Base-by-base conservation (phyloP, 1,140 invertebrate genomes). In the Cotesia typhae region DNA sequence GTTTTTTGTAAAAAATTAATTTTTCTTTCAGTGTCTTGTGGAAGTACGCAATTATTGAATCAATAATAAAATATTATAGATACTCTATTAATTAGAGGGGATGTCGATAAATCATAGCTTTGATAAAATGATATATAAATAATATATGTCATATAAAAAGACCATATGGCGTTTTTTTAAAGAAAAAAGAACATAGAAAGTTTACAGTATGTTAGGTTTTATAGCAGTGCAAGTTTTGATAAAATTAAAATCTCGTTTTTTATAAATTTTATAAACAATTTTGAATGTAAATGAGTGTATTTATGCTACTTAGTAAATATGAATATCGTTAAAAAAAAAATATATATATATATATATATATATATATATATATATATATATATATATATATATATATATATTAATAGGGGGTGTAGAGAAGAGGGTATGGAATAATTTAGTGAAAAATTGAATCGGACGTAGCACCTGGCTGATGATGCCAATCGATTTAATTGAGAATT, bases 161-260 rank as follows among this genome's bases (percentile, higher is more conserved):
- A 75, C 79, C 80, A 80, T 80, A 80, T 81, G 80, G 80, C 71
- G 73, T 74, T 76, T 59, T 77, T 72, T 81, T 74, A 77, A 81
- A 81, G 71, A 75, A 20, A 20, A 71, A 67, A 66, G 12, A 53
- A 57, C 36, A 63, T 68, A 61, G 73, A 57, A 17, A 36, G 28
- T 75, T 68, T 10, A 67, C 71, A 74, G 76, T 79, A 76, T 78
- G 37, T 72, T 67, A 79, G 74, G 69, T 57, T 74, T 68, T 78
- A 72, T 70, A 70, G 65, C 57, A 55, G n/a, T 20, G 53, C 41
- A 67, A 14, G n/a, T 37, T 5, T 12, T 51, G 5, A 7, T 35
- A 36, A 53, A 67, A 67, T 28, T 12, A n/a, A 20, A 67, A 17
- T 14, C 37, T 10, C n/a, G 7, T n/a, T 37, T n/a, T 38, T n/a